Percentiles rank a stretch among this genome's conserved stretches.
These are phyloP conservation scores for Lanius collurio DNA, from an alignment of 2,113 vertebrate species.

Conservation along the genomic window DNA sequence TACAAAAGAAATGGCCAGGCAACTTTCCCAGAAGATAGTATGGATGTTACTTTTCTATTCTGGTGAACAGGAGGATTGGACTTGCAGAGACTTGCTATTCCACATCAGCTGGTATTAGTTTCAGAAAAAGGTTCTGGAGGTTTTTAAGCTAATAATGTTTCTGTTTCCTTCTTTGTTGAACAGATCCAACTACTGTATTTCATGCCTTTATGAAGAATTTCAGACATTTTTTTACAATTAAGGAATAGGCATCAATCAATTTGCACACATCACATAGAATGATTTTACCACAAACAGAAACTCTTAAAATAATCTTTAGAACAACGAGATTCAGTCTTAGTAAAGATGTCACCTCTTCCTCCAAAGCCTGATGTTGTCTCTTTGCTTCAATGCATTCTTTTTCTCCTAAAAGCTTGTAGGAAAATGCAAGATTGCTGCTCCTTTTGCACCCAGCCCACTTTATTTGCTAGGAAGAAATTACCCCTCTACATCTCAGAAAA, in stretches of 20 bases:
- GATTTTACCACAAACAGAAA: background rate
- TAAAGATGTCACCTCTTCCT: background rate
- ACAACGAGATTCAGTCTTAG: background rate
- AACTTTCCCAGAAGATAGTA: background rate
- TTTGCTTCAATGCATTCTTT: background rate
- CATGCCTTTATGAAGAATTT: background rate
- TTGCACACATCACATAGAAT: background rate
- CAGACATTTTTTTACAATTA: background rate
- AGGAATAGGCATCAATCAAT: background rate
- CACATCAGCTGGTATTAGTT: accelerated
- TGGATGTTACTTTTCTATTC: background rate
- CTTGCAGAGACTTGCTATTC: background rate
- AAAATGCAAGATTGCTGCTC: background rate
- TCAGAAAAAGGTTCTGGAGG: background rate
- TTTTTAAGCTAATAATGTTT: background rate
- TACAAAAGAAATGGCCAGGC: background rate
- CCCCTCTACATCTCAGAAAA: background rate
- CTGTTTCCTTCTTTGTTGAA: background rate
- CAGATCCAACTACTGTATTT: background rate
- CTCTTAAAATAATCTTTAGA: background rate
- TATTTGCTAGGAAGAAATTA: background rate
- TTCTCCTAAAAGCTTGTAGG: background rate
- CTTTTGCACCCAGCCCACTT: background rate
- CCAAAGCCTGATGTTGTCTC: background rate
- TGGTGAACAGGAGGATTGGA: background rate